A percentile compares a stretch with the other conserved stretches of the same genome.
Evolutionary conservation across 2,797 vertebrate genomes (phyloP).

Genomic region (Spondyliosoma cantharus): DNA sequence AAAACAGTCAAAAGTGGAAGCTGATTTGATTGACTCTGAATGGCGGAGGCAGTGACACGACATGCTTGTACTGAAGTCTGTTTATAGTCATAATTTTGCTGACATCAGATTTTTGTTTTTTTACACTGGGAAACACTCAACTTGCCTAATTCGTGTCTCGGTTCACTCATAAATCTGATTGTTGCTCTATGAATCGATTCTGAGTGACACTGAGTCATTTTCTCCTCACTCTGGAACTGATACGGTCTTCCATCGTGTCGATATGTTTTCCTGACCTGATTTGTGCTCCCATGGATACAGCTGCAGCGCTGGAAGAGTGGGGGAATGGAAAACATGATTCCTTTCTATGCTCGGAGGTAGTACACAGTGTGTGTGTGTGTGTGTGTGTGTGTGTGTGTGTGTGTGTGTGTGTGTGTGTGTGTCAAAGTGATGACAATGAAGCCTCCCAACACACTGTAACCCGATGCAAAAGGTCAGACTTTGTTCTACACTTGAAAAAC

Average conservation of each 20-base stretch:
- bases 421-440: constrained; percentile 61
- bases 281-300: constrained; percentile 71
- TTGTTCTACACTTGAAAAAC: constrained; percentile 56
- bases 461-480: constrained; percentile 66
- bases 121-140: constrained; percentile 13
- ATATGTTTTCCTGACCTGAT: constrained; percentile 71
- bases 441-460: constrained; percentile 49
- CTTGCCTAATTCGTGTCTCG: not conserved
- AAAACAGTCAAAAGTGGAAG: no score
- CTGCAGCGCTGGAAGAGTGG: constrained; percentile 45
- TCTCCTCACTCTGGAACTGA: constrained; percentile 39
- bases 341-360: constrained; percentile 44
- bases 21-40: constrained; percentile 14
- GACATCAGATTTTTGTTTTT: constrained; percentile 2
- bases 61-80: not conserved
- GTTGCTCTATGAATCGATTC: constrained; percentile 6
- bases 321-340: constrained; percentile 71
- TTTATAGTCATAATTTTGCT: constrained; percentile 19
- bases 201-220: constrained; percentile 31
- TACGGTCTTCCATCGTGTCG: constrained; percentile 53
- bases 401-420: constrained; percentile 26
- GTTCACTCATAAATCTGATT: constrained; percentile 17
- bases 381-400: constrained; percentile 28
- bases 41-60: not conserved
- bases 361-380: constrained; percentile 23